A percentile compares a stretch with the other conserved stretches of the same genome.
phyloP scores from a whole-genome alignment of 2,797 vertebrate species.

The Anguilla marmorata region DNA sequence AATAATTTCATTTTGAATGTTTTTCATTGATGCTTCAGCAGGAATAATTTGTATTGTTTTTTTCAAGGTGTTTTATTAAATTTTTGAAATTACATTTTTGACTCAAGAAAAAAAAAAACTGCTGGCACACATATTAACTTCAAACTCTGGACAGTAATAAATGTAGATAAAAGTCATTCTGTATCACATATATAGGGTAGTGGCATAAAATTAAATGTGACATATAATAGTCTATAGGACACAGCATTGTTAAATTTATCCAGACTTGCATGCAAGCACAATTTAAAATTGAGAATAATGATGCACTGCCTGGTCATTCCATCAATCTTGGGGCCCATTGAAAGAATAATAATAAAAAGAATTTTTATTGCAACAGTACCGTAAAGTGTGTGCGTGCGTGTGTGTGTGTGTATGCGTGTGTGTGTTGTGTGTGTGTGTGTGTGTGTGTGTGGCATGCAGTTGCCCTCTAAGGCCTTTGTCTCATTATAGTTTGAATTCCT shows the following conservation, averaged over 20 bases:
- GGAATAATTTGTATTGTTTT: conserved; percentile 9
- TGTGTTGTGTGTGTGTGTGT: background rate
- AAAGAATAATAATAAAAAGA: background rate
- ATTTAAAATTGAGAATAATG: background rate
- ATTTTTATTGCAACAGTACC: no score
- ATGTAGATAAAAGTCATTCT: background rate
- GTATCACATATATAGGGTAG: no score
- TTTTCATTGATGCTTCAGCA: background rate
- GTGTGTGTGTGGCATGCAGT: background rate
- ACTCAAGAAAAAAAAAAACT: background rate
- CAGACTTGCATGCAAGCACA: background rate
- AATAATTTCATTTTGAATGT: background rate
- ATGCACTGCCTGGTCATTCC: background rate
- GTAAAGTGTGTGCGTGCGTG: no score
- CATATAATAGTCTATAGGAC: background rate
- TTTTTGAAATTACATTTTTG: conserved; percentile 23
- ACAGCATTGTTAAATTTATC: background rate
- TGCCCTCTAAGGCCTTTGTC: background rate
- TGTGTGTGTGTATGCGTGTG: background rate
- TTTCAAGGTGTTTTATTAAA: conserved; percentile 16
- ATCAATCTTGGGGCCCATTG: background rate
- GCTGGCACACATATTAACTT: conserved; percentile 9
- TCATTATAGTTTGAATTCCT: background rate
- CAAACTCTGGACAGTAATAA: background rate
- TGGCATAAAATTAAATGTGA: no score